Conservation (phyloP, 2,113 vertebrate species). For the Hippotragus niger region DNA sequence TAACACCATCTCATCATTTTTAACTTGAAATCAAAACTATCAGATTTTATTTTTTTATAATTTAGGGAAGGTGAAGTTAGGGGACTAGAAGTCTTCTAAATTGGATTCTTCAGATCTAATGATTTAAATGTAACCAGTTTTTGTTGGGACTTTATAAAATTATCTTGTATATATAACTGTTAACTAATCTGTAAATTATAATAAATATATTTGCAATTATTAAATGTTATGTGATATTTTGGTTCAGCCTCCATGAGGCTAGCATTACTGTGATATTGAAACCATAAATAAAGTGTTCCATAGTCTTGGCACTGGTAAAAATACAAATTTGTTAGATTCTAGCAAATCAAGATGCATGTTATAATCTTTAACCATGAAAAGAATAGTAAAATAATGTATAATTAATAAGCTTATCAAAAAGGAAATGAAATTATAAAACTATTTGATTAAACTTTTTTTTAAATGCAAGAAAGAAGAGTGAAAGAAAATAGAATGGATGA, state of each 20-base stretch:
- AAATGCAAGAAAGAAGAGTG: neutral
- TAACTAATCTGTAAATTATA: neutral
- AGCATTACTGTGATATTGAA: neutral
- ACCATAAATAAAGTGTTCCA: neutral
- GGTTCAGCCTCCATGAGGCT: neutral
- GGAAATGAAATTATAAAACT: neutral
- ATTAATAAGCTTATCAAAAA: neutral
- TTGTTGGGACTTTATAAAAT: neutral
- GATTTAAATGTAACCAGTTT: neutral
- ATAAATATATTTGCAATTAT: neutral
- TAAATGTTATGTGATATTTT: neutral
- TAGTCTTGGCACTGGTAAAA: neutral
- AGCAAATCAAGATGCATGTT: neutral
- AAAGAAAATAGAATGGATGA: neutral
- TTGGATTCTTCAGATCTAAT: neutral
- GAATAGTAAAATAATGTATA: neutral
- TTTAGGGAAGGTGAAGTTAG: neutral
- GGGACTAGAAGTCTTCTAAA: neutral
- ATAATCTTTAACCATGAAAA: slow-evolving; percentile 11
- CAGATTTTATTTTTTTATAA: slow-evolving; percentile 86
- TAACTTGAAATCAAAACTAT: slow-evolving; percentile 79
- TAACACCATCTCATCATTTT: slow-evolving; percentile 28
- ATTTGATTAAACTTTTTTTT: neutral
- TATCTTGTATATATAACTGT: neutral
- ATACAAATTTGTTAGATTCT: neutral